Base-by-base conservation (phyloP, 1,140 invertebrate species). In the Zaprionus lachaisei region DNA sequence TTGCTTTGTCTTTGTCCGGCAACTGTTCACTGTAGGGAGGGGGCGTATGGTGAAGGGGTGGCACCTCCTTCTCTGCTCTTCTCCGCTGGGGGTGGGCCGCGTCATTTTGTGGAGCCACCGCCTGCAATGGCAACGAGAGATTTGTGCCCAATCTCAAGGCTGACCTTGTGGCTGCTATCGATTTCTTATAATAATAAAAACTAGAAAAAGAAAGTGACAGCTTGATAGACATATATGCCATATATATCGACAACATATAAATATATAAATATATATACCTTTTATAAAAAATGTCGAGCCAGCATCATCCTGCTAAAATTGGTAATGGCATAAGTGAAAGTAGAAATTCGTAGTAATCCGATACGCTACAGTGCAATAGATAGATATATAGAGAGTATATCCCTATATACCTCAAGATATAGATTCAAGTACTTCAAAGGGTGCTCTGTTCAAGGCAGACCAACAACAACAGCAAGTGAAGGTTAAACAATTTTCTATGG, bases 81-180 rank as follows among this genome's bases (percentile, higher is more conserved):
- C n/a, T 20, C 2, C 11, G n/a, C 14, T 37, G 28, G 71, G 55
- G 62, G 56, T 41, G 71, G 62, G 37, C 28, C 12, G 20, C 64
- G 69, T 57, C 60, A 64, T 31, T 72, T 77, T 65, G 55, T 47
- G 56, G 55, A 72, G 55, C 51, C 34, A 63, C 69, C n/a, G 41
- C 41, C n/a, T 47, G 41, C 41, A 20, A 47, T n/a, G 78, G 62
- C 68, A 54, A 34, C 26, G 34, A 20, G 37, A 77, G 62, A 64
- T 71, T 56, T 60, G 41, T 37, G 58, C 66, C 51, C 31, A 58
- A 62, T 69, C 56, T 61, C 47, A 51, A 51, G 51, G 28, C 81
- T 78, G 79, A 90, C 85, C 85, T 89, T 89, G 85, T 80, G 63
- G 58, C 79, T 62, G 51, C 76, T 90, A 89, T 89, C 68, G 85